Conservation (phyloP, 2,888 invertebrate genomes). For the Celastrina argiolus region DNA sequence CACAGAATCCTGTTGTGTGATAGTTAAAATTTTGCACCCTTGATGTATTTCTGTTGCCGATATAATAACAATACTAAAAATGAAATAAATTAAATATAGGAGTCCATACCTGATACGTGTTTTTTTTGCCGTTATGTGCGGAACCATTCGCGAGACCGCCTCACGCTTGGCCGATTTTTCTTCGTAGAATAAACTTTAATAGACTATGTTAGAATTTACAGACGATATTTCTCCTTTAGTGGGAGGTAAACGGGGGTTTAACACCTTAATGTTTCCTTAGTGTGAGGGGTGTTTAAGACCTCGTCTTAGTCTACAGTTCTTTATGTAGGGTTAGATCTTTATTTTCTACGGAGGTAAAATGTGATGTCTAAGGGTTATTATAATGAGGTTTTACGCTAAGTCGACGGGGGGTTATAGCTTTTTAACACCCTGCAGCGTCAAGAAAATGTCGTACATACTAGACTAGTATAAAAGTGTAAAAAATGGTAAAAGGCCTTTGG, state of each 20-base stretch:
- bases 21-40: too few species aligned
- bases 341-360: not conserved
- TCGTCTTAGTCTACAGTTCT: not conserved
- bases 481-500: not conserved
- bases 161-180: too few species aligned
- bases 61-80: too few species aligned
- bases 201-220: too few species aligned
- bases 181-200: too few species aligned
- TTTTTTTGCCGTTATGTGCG: too few species aligned
- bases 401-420: not conserved
- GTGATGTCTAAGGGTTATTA: not conserved
- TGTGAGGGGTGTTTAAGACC: not conserved
- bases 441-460: not conserved
- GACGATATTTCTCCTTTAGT: not conserved
- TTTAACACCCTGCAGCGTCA: not conserved
- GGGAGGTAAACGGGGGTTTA: not conserved
- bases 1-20: too few species aligned
- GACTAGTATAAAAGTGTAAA: not conserved
- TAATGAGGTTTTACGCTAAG: not conserved
- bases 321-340: not conserved
- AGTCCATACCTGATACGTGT: too few species aligned
- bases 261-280: not conserved
- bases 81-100: too few species aligned
- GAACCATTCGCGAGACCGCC: too few species aligned
- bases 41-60: too few species aligned